Evolutionary conservation across 2,888 invertebrate species (phyloP), one percentile per base, ranked within the genome.

Genomic region (Hartigia nigra): DNA sequence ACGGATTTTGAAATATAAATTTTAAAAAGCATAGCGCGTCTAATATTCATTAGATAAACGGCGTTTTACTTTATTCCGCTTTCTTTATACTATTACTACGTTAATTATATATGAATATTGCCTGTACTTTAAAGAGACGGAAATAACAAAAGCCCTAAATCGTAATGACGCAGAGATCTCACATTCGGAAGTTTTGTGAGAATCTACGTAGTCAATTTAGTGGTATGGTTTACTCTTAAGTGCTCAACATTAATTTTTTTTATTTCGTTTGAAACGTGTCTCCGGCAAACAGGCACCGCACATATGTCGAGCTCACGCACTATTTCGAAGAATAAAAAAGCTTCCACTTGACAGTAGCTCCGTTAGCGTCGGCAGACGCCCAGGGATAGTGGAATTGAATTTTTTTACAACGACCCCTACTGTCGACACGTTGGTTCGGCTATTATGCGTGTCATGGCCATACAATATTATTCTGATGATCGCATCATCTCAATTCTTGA

Each of bases 381-480:
- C 12, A 23, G 55, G 55, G 55, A 55, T 55, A 55, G 55, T 55
- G 55, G 55, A 55, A 55, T 23, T 55, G 23, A 82, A 83, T 82
- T 87, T 86, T 86, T 86, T 86, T 74, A 86, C 84, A 85, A 84
- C 70, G 74, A 69, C 35, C 74, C 77, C 82, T 81, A 81, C 78
- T 86, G 82, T 86, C 55, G 55, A 23, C 55, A 55, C 55, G 9
- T 82, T 79, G 78, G 72, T 31, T 32, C 75, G 75, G 75, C 79
- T 79, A 81, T 84, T 82, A 79, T 81, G 81, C 83, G 81, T 86
- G 84, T 83, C 86, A 86, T 80, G 83, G 85, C 82, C 83, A 85
- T 77, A 35, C 39, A 78, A 79, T 78, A 75, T 80, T 80, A 55
- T 70, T 72, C 74, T 37, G 55, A 55, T 55, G 55, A 55, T 55